phyloP scores from a whole-genome alignment of 2,888 invertebrate genomes.

The Periphyllus acericola region DNA sequence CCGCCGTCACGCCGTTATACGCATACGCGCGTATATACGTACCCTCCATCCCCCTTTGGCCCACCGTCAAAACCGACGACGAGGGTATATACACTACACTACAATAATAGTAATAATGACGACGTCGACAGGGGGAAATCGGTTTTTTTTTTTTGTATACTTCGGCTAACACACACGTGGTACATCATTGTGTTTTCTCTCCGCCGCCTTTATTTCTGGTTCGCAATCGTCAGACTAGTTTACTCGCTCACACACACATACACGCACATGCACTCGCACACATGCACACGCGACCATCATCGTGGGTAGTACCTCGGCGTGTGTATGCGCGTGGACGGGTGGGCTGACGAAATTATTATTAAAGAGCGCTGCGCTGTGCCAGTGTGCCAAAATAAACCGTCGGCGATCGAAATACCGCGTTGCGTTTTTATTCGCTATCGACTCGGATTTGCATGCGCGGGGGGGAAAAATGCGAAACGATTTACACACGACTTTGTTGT shows the following conservation, averaged over 20 bases:
- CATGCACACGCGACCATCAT: too few species aligned
- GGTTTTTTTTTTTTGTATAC: conserved; percentile 42
- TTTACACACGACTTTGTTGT: background rate
- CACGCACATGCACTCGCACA: background rate
- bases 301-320: too few species aligned
- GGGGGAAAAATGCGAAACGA: too few species aligned
- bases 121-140: conserved; percentile 56
- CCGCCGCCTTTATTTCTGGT: conserved; percentile 44
- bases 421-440: too few species aligned
- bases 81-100: conserved; percentile 27
- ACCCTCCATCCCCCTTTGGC: background rate
- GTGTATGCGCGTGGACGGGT: background rate
- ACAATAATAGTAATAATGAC: conserved; percentile 56
- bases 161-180: conserved; percentile 54
- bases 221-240: conserved; percentile 39
- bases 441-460: too few species aligned
- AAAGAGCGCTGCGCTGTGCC: background rate
- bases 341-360: background rate
- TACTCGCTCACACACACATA: background rate
- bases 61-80: conserved; percentile 38
- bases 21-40: background rate
- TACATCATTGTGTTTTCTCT: conserved; percentile 51
- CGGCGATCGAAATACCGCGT: too few species aligned
- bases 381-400: background rate
- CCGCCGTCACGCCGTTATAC: conserved; percentile 55